These are phyloP conservation scores for Dasypogon diadema DNA, from an alignment of 2,888 invertebrate species.

Conservation along the genomic window DNA sequence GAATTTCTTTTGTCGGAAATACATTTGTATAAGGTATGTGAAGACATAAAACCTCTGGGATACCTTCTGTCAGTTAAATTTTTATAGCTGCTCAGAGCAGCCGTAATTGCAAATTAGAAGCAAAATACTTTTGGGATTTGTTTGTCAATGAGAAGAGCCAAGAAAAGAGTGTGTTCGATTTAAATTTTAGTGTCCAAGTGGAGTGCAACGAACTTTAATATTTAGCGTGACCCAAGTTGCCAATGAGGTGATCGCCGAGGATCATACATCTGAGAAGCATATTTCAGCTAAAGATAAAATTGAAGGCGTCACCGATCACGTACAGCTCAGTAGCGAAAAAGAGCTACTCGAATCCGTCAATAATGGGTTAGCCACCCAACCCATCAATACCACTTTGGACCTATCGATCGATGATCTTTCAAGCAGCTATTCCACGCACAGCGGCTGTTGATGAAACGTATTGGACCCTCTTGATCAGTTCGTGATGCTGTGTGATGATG, in stretches of 20 bases:
- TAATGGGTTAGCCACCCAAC: constrained; percentile 43
- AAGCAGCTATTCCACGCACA: not conserved
- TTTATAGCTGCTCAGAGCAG: constrained; percentile 20
- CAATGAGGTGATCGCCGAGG: constrained; percentile 36
- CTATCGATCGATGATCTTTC: constrained; percentile 42
- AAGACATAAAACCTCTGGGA: constrained; percentile 28
- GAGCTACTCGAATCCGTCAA: constrained; percentile 41
- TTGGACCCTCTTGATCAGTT: constrained; percentile 13
- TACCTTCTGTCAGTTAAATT: constrained; percentile 8
- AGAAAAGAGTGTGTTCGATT: not conserved
- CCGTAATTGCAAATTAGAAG: constrained; percentile 41
- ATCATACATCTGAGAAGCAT: constrained; percentile 14
- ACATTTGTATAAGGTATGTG: constrained; percentile 43
- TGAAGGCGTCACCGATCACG: constrained; percentile 48
- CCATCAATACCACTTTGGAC: constrained; percentile 31
- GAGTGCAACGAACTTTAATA: constrained; percentile 28
- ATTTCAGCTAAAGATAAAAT: constrained; percentile 24
- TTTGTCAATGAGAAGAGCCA: constrained; percentile 7
- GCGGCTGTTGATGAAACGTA: constrained; percentile 16
- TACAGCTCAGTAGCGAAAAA: constrained; percentile 49
- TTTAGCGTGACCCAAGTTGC: constrained; percentile 43
- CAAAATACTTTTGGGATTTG: constrained; percentile 5
- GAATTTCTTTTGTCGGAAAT: constrained; percentile 47
- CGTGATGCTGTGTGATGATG: constrained; percentile 19
- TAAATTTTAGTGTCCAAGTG: not conserved